Evolutionary conservation across 1,140 invertebrate species (phyloP), one percentile per base, ranked within the genome.

Genomic region (Caenorhabditis brenneri): DNA sequence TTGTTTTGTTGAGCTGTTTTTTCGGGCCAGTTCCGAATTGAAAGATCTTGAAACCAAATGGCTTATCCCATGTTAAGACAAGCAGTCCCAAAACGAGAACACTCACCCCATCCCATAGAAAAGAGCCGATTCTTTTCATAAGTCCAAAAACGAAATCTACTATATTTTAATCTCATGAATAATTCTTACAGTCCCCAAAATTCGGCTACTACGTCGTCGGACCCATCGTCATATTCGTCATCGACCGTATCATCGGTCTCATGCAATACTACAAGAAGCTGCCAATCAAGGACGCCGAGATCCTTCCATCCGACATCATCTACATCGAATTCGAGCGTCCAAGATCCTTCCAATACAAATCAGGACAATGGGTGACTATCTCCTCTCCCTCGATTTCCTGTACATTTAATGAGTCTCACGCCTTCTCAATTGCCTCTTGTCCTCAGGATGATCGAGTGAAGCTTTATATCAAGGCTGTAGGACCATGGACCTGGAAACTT

Each of bases 401-500:
- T 51, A 84, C 85, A 80, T 94, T 94, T 24, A 94, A 96, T 86
- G 97, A 99, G 91, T 98, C 96, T 91, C 97, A 99, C 91, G 97
- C 97, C 0, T 98, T 99, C 89, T 99, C 97, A 0, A 91, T 99
- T 55, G 99, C 97, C 0, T 99, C 97, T 16, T 96, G 97, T 1
- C 97, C 97, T 0, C 97, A 99, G 88, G 96, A 99, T 91, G 97
- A 98, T 91, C 97, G 95, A 88, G 92, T 99, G 0, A 97, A 96
- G 1, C 96, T 97, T 87, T 97, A 99, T 91, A 98, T 99, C 85
- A 97, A 99, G 84, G 91, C 90, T 22, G 96, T 97, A 91, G 97
- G 97, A 0, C 97, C 97, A 0, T 99, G 97, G 97, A 99, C 97
- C 0, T 98, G 96, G 96, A 99, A 99, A 89, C 91, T 99, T 1